These are phyloP conservation scores for Eolophus roseicapilla DNA, from an alignment of 2,113 vertebrate genomes.

Conservation along the genomic window DNA sequence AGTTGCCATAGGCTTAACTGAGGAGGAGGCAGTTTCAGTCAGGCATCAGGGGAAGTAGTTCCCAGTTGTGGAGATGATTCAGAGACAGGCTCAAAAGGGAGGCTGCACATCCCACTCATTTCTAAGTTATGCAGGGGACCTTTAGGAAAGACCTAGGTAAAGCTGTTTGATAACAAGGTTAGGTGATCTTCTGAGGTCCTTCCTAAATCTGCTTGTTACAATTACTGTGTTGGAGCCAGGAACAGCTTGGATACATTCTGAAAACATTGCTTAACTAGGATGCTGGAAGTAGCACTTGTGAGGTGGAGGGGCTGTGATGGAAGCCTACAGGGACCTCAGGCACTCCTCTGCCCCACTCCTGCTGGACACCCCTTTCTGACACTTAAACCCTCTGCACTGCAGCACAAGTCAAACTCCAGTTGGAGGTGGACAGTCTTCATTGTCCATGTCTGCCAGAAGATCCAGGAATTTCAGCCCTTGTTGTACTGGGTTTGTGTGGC, in stretches of 20 bases:
- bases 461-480: not conserved
- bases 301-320: not conserved
- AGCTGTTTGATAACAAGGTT: not conserved
- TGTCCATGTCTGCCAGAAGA: not conserved
- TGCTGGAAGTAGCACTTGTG: not conserved
- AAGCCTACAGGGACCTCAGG: not conserved
- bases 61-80: not conserved
- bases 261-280: not conserved
- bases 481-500: not conserved
- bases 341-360: not conserved
- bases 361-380: not conserved
- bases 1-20: slow-evolving; percentile 14
- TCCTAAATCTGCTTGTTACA: not conserved
- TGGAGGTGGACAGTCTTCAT: fast-evolving
- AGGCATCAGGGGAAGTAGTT: not conserved
- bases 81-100: not conserved
- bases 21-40: not conserved
- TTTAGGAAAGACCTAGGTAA: not conserved
- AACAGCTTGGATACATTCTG: not conserved
- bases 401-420: not conserved
- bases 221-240: fast-evolving
- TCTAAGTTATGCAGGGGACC: not conserved
- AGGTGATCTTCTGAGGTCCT: not conserved
- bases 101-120: fast-evolving
- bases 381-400: not conserved